Conservation (phyloP, 2,888 invertebrate genomes). For the Tipula unca region DNA sequence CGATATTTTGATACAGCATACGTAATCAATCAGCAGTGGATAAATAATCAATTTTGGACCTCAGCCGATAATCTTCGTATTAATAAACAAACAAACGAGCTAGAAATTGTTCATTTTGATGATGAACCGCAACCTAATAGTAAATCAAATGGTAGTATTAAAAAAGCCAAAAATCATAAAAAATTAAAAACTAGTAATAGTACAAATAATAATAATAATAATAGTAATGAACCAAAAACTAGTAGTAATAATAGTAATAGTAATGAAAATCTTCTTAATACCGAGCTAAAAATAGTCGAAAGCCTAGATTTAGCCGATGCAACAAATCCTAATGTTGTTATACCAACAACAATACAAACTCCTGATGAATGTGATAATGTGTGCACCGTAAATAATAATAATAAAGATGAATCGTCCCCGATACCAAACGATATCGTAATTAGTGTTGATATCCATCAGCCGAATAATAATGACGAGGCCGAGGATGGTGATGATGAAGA, state of each 20-base stretch:
- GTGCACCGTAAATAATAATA: background rate
- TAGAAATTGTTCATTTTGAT: background rate
- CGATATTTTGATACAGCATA: constrained; percentile 18
- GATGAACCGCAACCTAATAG: background rate
- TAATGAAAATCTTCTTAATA: background rate
- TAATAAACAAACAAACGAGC: background rate
- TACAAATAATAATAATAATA: background rate
- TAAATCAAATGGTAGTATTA: background rate
- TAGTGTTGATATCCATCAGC: background rate
- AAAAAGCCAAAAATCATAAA: constrained; percentile 1
- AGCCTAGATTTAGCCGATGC: background rate
- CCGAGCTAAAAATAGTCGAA: background rate
- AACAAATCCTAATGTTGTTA: background rate
- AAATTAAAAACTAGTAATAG: background rate
- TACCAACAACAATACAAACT: background rate
- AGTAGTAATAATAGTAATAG: background rate
- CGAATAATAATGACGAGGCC: background rate
- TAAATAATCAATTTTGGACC: constrained; percentile 18
- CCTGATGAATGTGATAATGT: background rate
- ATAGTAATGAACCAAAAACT: constrained; percentile 15
- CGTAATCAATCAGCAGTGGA: constrained; percentile 18
- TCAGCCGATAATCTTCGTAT: constrained; percentile 15
- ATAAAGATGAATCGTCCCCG: background rate
- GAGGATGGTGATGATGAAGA: background rate
- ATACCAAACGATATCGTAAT: background rate